Conservation (phyloP, 1,140 invertebrate species). For the Mesaphorura yosii region DNA sequence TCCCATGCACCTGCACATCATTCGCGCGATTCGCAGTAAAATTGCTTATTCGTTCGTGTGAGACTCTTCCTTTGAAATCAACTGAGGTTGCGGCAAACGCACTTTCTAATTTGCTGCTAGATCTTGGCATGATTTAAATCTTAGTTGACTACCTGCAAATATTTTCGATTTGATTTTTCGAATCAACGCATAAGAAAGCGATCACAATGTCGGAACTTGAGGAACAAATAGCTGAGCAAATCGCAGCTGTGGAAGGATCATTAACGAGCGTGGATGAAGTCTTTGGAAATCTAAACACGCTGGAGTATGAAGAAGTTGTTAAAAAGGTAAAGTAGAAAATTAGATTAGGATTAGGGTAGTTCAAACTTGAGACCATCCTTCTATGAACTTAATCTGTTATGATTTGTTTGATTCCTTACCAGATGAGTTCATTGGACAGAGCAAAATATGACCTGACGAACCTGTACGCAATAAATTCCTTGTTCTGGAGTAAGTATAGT, state of each 20-base stretch:
- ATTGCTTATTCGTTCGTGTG: too few relatives aligned
- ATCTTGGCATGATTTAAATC: too few relatives aligned
- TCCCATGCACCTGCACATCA: too few relatives aligned
- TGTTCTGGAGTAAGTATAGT: slow-evolving; percentile 31
- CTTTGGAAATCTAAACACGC: slow-evolving; percentile 8
- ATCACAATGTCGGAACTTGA: not conserved
- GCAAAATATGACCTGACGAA: slow-evolving; percentile 29
- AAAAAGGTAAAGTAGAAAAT: slow-evolving; percentile 13
- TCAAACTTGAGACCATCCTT: not conserved
- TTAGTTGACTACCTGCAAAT: too few relatives aligned
- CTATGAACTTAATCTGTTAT: not conserved
- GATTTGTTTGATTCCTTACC: too few relatives aligned
- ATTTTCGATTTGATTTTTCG: too few relatives aligned
- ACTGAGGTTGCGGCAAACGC: too few relatives aligned
- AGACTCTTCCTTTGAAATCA: too few relatives aligned
- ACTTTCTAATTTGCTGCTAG: too few relatives aligned
- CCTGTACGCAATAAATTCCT: slow-evolving; percentile 26
- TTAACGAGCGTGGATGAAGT: slow-evolving; percentile 15
- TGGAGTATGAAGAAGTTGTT: slow-evolving; percentile 17
- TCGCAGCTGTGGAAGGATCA: slow-evolving; percentile 13
- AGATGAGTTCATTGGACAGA: slow-evolving; percentile 26
- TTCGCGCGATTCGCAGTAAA: too few relatives aligned
- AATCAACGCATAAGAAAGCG: too few relatives aligned
- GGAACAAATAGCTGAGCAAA: slow-evolving; percentile 12
- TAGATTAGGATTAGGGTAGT: not conserved